A percentile compares a stretch with the other conserved stretches of the same genome.
These are phyloP conservation scores for Oryzias dopingdopingensis DNA, from an alignment of 2,797 vertebrate species.

Conservation along the genomic window DNA sequence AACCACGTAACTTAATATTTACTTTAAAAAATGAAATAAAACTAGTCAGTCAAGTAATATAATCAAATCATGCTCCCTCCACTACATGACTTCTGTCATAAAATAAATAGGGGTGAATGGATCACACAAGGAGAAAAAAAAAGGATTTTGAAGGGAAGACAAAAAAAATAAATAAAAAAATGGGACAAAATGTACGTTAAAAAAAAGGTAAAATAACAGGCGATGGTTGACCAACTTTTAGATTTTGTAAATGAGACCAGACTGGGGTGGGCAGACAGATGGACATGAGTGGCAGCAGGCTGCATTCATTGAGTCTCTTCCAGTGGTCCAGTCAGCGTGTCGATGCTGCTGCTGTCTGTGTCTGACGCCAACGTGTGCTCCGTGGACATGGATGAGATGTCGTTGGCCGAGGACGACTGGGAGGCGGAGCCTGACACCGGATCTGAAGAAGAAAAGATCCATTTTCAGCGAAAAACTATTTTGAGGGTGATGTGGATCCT, in stretches of 20 bases:
- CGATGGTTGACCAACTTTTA: conserved; percentile 27
- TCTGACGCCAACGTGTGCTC: conserved; percentile 97
- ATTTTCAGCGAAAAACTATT: background rate
- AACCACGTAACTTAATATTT: conserved; percentile 20
- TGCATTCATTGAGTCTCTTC: conserved; percentile 89
- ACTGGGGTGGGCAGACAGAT: conserved; percentile 19
- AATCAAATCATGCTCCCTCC: conserved; percentile 13
- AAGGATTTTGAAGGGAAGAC: conserved; percentile 35
- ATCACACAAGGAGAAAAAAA: conserved; percentile 33
- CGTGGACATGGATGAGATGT: conserved; percentile 99
- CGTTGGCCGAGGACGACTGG: conserved; percentile 95
- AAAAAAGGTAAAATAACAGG: conserved; percentile 29
- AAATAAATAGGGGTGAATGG: conserved; percentile 47
- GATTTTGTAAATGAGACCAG: conserved; percentile 19
- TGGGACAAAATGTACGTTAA: conserved; percentile 15
- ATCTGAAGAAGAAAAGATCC: conserved; percentile 70
- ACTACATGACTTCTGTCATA: conserved; percentile 14
- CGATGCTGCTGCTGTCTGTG: conserved; percentile 97
- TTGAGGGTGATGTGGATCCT: too few relatives aligned
- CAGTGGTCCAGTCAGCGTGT: conserved; percentile 88
- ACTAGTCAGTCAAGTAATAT: conserved; percentile 57
- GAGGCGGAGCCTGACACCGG: conserved; percentile 88
- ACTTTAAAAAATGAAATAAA: background rate
- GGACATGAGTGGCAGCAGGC: conserved; percentile 10
- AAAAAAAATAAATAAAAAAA: conserved; percentile 1